Conservation (phyloP, 2,797 vertebrate species). For the Enteromius thamalakanensis region DNA sequence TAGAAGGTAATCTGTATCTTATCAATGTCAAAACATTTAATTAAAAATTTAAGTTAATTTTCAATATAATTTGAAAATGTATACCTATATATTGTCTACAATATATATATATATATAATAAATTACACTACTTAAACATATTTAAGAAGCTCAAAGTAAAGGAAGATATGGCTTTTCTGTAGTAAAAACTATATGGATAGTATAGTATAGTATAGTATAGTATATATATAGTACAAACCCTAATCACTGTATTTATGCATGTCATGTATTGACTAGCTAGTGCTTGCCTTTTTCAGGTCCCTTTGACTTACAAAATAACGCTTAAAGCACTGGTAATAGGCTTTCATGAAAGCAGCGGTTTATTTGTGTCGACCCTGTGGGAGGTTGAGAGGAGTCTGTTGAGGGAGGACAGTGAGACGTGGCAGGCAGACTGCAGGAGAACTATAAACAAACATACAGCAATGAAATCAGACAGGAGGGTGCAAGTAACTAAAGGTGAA, state of each 20-base stretch:
- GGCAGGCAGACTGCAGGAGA: constrained; percentile 18
- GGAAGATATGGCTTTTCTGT: too few species aligned
- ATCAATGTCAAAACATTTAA: neutral
- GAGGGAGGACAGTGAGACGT: constrained; percentile 27
- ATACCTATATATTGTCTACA: neutral
- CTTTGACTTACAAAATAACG: neutral
- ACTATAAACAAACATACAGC: constrained; percentile 34
- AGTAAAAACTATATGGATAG: too few species aligned
- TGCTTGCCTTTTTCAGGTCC: too few species aligned
- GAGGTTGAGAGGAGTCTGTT: neutral
- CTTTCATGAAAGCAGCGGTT: neutral
- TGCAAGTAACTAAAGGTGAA: constrained; percentile 10
- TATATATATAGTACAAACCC: neutral
- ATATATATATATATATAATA: too few species aligned
- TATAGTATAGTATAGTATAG: too few species aligned
- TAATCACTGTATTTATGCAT: neutral
- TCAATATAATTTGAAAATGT: neutral
- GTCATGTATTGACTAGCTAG: neutral
- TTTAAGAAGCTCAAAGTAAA: too few species aligned
- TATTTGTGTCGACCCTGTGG: constrained; percentile 12
- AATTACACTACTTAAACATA: too few species aligned
- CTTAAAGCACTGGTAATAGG: neutral
- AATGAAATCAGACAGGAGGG: constrained; percentile 27
- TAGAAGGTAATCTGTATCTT: too few species aligned
- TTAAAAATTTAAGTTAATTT: neutral